phyloP scores from a whole-genome alignment of 1,140 invertebrate genomes.

The Formica selysi region DNA sequence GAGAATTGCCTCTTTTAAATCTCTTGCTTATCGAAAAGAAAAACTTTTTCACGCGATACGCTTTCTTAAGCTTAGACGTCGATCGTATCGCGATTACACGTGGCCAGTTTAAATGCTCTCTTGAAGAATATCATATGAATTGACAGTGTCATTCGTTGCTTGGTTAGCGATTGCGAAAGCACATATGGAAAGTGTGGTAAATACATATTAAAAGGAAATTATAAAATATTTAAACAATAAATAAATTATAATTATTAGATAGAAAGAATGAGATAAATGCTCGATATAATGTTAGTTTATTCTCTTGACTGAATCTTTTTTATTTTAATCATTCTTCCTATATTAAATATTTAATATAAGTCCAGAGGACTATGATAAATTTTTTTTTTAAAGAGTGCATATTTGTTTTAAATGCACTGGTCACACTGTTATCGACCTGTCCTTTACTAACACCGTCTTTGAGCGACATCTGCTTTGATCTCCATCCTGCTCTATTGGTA shows the following conservation, averaged over 20 bases:
- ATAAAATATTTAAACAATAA: background rate
- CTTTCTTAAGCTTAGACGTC: too few relatives aligned
- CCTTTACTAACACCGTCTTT: background rate
- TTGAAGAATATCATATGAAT: background rate
- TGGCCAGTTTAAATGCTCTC: background rate
- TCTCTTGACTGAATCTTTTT: background rate
- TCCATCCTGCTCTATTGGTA: conserved; percentile 34
- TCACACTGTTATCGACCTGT: conserved; percentile 48
- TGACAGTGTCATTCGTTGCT: background rate
- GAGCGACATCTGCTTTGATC: conserved; percentile 62
- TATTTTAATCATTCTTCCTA: background rate
- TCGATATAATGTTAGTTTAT: background rate
- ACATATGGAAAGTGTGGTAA: background rate
- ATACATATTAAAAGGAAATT: background rate
- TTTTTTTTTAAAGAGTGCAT: background rate
- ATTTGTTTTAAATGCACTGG: background rate
- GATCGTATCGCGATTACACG: background rate
- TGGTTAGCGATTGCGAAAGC: background rate
- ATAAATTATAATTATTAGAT: background rate
- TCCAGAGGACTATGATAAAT: background rate
- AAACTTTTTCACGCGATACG: background rate
- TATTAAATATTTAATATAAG: background rate
- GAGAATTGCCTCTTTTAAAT: conserved; percentile 48
- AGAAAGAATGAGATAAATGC: background rate
- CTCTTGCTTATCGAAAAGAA: background rate